These are phyloP conservation scores for Leucoma salicis DNA, from an alignment of 2,888 invertebrate species.

Conservation along the genomic window DNA sequence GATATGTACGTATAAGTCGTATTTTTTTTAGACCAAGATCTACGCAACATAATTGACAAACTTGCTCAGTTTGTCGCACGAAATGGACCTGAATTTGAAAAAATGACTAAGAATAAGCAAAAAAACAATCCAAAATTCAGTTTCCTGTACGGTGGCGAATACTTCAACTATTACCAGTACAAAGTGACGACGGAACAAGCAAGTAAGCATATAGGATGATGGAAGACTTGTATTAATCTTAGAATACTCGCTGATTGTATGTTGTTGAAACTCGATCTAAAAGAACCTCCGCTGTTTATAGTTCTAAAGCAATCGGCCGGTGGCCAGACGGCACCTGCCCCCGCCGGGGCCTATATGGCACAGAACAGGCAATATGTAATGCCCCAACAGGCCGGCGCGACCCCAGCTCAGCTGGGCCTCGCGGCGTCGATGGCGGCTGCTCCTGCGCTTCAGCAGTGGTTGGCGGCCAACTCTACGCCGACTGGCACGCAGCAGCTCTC, in stretches of 20 bases:
- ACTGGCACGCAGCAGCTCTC: conserved; percentile 45
- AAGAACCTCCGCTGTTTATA: conserved; percentile 84
- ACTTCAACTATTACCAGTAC: conserved; percentile 97
- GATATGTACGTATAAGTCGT: conserved; percentile 6
- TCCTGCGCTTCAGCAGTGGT: conserved; percentile 73
- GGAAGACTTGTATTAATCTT: conserved; percentile 43
- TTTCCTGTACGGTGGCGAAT: conserved; percentile 98
- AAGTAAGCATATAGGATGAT: conserved; percentile 85
- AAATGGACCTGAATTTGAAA: conserved; percentile 99
- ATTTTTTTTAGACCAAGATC: conserved; percentile 89
- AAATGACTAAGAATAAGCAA: conserved; percentile 99
- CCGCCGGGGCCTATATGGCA: conserved; percentile 80
- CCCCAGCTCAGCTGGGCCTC: conserved; percentile 81
- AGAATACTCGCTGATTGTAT: conserved; percentile 67
- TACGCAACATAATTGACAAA: conserved; percentile 98
- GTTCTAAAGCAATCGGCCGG: conserved; percentile 88
- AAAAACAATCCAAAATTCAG: conserved; percentile 98
- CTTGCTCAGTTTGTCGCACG: conserved; percentile 99
- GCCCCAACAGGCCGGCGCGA: conserved; percentile 80
- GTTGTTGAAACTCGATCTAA: conserved; percentile 72
- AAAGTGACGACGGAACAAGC: conserved; percentile 97
- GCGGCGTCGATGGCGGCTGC: conserved; percentile 78
- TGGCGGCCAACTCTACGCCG: conserved; percentile 67
- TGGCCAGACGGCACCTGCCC: conserved; percentile 76
- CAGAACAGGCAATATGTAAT: conserved; percentile 83